Evolutionary conservation across 2,797 vertebrate genomes (phyloP).

Genomic region (Thripadectes ignobilis): DNA sequence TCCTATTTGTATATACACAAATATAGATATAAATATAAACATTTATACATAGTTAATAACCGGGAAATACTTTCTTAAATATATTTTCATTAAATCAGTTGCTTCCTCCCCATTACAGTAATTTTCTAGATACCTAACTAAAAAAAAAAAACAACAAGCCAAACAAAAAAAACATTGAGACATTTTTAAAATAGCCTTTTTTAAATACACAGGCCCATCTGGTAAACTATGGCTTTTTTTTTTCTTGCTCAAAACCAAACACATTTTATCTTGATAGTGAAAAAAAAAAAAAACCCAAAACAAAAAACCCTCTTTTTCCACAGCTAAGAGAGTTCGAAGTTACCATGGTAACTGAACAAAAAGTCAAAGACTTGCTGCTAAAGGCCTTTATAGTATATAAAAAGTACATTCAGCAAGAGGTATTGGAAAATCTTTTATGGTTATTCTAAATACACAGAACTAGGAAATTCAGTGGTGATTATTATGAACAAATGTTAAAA

Average conservation of each 20-base stretch:
- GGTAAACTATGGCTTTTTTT: neutral
- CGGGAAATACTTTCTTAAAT: neutral
- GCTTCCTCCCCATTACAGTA: neutral
- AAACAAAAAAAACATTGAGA: neutral
- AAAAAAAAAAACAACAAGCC: neutral
- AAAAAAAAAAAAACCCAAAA: neutral
- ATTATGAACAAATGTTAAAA: neutral
- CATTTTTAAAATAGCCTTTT: neutral
- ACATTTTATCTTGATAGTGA: neutral
- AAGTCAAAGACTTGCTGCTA: conserved; percentile 54
- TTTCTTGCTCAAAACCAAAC: neutral
- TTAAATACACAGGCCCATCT: neutral
- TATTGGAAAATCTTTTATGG: conserved; percentile 33
- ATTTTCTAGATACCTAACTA: neutral
- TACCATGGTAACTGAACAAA: conserved; percentile 61
- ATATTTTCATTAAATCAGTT: neutral
- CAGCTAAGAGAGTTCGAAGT: conserved; percentile 36
- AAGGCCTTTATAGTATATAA: neutral
- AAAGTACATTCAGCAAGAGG: conserved; percentile 9
- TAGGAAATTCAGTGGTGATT: neutral
- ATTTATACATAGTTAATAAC: neutral
- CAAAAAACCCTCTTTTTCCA: neutral
- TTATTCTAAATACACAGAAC: neutral
- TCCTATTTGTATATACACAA: neutral
- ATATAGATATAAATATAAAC: neutral